phyloP scores from a whole-genome alignment of 2,888 invertebrate species.

The Cecidostiba fungosa region DNA sequence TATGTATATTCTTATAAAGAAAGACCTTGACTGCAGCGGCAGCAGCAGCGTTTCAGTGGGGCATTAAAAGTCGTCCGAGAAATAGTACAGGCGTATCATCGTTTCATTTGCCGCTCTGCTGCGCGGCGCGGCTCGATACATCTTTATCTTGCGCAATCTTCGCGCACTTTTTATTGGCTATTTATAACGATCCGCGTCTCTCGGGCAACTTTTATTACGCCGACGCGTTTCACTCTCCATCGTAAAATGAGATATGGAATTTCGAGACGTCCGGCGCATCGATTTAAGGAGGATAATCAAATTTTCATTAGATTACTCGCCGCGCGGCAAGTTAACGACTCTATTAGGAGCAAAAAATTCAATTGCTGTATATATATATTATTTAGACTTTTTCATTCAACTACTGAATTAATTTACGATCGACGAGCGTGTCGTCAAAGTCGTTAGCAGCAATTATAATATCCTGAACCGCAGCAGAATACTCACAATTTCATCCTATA shows the following conservation, averaged over 20 bases:
- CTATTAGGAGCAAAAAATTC: background rate
- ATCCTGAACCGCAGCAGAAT: too few species aligned
- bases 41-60: background rate
- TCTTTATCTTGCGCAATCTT: slow-evolving; percentile 53
- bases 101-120: slow-evolving; percentile 11
- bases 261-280: background rate
- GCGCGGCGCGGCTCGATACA: slow-evolving; percentile 44
- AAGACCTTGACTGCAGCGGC: background rate
- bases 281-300: slow-evolving; percentile 48
- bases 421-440: background rate
- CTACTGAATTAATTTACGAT: background rate
- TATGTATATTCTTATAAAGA: background rate
- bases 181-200: slow-evolving; percentile 42
- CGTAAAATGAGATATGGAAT: slow-evolving; percentile 40
- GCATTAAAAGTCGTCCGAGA: slow-evolving; percentile 54
- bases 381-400: background rate
- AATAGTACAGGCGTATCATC: slow-evolving; percentile 3
- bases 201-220: slow-evolving; percentile 47
- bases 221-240: background rate
- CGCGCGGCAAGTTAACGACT: background rate
- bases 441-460: background rate
- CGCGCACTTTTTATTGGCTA: slow-evolving; percentile 47
- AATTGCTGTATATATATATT: background rate
- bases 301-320: slow-evolving; percentile 51
- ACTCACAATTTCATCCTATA: background rate